Evolutionary conservation across 2,888 invertebrate species (phyloP), one percentile per base, ranked within the genome.

Genomic region (Trachelus stipa): DNA sequence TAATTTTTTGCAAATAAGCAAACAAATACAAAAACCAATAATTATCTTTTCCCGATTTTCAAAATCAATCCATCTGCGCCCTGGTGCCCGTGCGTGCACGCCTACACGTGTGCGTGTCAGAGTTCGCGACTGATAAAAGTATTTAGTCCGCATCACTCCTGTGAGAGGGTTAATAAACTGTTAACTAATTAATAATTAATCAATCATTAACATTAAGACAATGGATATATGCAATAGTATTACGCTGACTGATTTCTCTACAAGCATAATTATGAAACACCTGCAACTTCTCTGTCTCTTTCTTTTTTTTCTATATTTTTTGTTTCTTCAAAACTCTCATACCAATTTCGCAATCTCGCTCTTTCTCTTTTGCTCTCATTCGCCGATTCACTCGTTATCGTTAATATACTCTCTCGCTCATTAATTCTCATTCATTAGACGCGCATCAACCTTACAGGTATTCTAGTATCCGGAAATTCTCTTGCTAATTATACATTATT

Each of bases 161-260:
- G 80, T 79, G 56, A 56, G 79, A 81, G 78, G 78, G 81, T 56
- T 56, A 56, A 56, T 81, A 80, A 81, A 79, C 77, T 75, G 79
- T 80, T 80, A 81, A 83, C 81, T 83, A 83, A 85, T 82, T 82
- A 82, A 81, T 83, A 77, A 79, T 84, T 84, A 82, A 87, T 86
- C 80, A 83, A 83, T 84, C 82, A 80, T 85, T 83, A 83, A 86
- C 83, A 86, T 85, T 84, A 83, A 84, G 84, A 86, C 85, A 84
- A 83, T 84, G 83, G 80, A 83, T 84, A 83, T 84, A 84, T 78
- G 79, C 80, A 77, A 82, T 82, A 80, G 79, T 85, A 78, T 79
- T 79, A 81, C 80, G 83, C 83, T 85, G 83, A 82, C 82, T 85
- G 83, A 83, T 79, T 83, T 79, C 80, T 84, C 84, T 85, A 86